phyloP scores from a whole-genome alignment of 2,797 vertebrate genomes.

The Lutjanus campechanus region DNA sequence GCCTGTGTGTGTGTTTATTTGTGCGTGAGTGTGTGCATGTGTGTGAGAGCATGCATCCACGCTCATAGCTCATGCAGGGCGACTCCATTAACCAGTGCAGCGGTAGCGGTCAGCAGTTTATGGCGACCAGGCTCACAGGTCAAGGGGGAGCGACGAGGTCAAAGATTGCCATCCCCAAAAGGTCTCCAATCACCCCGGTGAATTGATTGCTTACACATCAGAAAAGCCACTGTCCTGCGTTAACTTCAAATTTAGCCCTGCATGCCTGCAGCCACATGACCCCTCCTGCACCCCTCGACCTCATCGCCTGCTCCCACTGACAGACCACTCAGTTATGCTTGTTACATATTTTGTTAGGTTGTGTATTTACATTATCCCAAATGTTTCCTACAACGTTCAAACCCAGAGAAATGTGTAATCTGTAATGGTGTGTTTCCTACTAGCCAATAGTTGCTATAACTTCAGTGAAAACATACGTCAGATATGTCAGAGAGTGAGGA shows the following conservation, averaged over 20 bases:
- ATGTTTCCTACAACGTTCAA: too few relatives aligned
- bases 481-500: too few relatives aligned
- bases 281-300: neutral
- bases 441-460: too few relatives aligned
- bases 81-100: conserved; percentile 71
- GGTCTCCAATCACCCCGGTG: conserved; percentile 76
- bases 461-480: too few relatives aligned
- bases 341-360: too few relatives aligned
- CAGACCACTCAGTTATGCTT: too few relatives aligned
- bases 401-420: too few relatives aligned
- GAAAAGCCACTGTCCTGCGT: conserved; percentile 63
- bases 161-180: conserved; percentile 76
- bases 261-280: conserved; percentile 32
- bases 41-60: conserved; percentile 36
- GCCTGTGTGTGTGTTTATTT: conserved; percentile 49
- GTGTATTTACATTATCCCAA: too few relatives aligned
- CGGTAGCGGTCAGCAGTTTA: conserved; percentile 79
- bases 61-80: conserved; percentile 54
- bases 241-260: conserved; percentile 74
- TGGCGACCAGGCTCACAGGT: conserved; percentile 78
- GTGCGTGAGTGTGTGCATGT: conserved; percentile 37
- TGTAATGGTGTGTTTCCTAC: too few relatives aligned
- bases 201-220: conserved; percentile 85
- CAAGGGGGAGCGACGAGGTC: conserved; percentile 77
- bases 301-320: neutral